Base-by-base conservation (phyloP, 1,140 invertebrate species). In the Euschistus heros region DNA sequence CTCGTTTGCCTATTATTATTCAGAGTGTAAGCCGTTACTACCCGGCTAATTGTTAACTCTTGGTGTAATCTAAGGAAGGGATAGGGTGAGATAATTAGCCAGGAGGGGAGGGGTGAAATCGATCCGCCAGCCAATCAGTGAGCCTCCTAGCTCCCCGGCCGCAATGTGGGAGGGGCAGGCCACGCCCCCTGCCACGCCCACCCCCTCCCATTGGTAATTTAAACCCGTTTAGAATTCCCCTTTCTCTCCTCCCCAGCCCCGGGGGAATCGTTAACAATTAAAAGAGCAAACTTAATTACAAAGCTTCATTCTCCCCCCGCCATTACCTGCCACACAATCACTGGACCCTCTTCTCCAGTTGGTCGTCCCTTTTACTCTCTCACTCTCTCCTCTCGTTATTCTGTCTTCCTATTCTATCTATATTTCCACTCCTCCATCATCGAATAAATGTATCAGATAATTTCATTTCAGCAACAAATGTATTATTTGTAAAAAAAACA, bases 281-380 rank as follows among this genome's bases (percentile, higher is more conserved):
- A 57, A 57, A 57, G 54, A 57, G 54, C 54, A 57, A 57, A 57
- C 54, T 57, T 57, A 57, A 57, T 57, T 57, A 57, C 54, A 57
- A 24, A 57, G 54, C 54, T 57, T 57, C 54, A 57, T 57, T 57
- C 54, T 24, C 27, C 37, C 64, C 57, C 50, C 24, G 27, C 50
- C 63, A 64, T 64, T 64, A 50, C 50, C 54, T 57, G 54, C 54
- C 54, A 57, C 54, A 57, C 54, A 57, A 57, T 57, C 54, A 57
- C 54, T 57, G 54, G 54, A 20, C 54, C 24, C 54, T 24, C 24
- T 46, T 24, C 52, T 46, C 24, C 63, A 52, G 26, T 62, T 50
- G 42, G 33, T 37, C 33, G 33, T 26, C 18, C 24, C 54, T 42
- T 44, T 68, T 47, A 13, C 46, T 42, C 52, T 14, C 50, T 67